Evolutionary conservation across 2,888 invertebrate species (phyloP).

Genomic region (Eilema sororculum): DNA sequence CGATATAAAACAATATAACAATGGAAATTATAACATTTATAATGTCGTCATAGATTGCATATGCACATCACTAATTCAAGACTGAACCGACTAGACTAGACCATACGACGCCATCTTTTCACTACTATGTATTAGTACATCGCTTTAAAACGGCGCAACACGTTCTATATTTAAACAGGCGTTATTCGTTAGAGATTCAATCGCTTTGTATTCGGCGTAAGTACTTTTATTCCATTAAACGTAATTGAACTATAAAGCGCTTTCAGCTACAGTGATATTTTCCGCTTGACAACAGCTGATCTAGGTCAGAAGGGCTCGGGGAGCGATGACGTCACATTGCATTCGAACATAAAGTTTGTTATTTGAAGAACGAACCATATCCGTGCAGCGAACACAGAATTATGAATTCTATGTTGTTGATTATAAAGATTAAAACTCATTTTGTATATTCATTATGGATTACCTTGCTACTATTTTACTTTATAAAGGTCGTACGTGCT

Average conservation of each 20-base stretch:
- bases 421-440: constrained; percentile 33
- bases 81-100: constrained; percentile 65
- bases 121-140: constrained; percentile 15
- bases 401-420: constrained; percentile 27
- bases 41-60: constrained; percentile 12
- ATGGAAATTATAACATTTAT: constrained; percentile 26
- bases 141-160: neutral
- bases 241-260: constrained; percentile 38
- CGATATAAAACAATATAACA: neutral
- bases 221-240: constrained; percentile 32
- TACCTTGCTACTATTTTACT: constrained; percentile 50
- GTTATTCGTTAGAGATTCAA: constrained; percentile 22
- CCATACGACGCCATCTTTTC: constrained; percentile 64
- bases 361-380: constrained; percentile 53
- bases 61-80: constrained; percentile 41
- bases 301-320: constrained; percentile 77
- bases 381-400: constrained; percentile 20
- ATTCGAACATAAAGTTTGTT: constrained; percentile 58
- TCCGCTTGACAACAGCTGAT: constrained; percentile 73
- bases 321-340: constrained; percentile 74
- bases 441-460: constrained; percentile 38
- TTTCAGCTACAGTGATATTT: constrained; percentile 55
- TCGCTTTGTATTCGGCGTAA: constrained; percentile 21
- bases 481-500: constrained; percentile 39
- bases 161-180: constrained; percentile 29